Evolutionary conservation across 2,888 invertebrate species (phyloP).

Genomic region (Oxycera nigricornis): DNA sequence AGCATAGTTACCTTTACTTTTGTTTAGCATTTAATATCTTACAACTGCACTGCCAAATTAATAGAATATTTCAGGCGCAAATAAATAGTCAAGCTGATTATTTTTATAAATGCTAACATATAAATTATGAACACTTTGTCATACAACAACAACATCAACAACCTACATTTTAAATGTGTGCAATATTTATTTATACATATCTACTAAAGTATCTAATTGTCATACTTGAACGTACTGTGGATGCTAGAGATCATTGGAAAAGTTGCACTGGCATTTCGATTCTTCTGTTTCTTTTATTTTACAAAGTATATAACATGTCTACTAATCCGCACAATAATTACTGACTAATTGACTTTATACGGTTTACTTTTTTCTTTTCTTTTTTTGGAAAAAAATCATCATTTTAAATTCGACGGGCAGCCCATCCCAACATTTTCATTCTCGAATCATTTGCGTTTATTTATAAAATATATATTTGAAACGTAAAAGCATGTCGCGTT

Average conservation of each 20-base stretch:
- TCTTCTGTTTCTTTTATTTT: background rate
- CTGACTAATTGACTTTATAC: background rate
- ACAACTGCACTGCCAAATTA: too few species aligned
- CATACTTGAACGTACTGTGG: too few species aligned
- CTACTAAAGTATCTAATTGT: too few species aligned
- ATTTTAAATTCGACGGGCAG: slow-evolving; percentile 61
- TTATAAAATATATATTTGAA: background rate
- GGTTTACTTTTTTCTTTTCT: slow-evolving; percentile 10
- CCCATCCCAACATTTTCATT: slow-evolving; percentile 62
- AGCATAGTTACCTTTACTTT: too few species aligned
- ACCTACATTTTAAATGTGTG: background rate
- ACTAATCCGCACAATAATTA: background rate
- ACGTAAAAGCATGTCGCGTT: slow-evolving; percentile 16
- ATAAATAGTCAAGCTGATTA: background rate
- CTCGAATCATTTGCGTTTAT: slow-evolving; percentile 10
- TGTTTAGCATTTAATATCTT: too few species aligned
- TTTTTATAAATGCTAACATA: background rate
- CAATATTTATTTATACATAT: background rate
- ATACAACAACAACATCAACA: background rate
- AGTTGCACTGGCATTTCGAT: too few species aligned
- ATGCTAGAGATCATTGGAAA: too few species aligned
- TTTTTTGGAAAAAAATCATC: background rate
- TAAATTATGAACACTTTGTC: background rate
- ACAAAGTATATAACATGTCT: background rate
- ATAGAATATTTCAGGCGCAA: background rate